Conservation (phyloP, 2,888 invertebrate genomes). For the Drosophila austrosaltans region DNA sequence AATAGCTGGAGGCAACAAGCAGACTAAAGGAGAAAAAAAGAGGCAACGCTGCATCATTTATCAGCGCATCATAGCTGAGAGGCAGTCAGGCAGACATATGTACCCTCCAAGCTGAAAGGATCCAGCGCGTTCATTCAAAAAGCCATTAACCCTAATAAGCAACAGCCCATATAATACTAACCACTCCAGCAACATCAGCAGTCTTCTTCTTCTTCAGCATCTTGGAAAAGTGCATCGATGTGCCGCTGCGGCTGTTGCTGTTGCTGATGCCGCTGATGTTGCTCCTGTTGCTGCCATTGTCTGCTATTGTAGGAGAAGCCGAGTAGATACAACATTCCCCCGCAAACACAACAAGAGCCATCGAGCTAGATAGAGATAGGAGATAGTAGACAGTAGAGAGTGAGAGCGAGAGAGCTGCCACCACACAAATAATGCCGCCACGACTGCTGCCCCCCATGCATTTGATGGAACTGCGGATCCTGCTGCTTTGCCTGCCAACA, state of each 20-base stretch:
- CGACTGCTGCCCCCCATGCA: constrained; percentile 75
- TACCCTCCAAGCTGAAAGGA: constrained; percentile 64
- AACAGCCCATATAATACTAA: constrained; percentile 35
- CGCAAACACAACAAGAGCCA: constrained; percentile 22
- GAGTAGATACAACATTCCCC: constrained; percentile 14
- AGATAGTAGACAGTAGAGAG: constrained; percentile 18
- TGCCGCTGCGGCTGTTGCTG: constrained; percentile 5
- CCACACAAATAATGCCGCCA: constrained; percentile 73
- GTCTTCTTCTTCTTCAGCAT: background rate
- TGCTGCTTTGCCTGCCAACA: constrained; percentile 84
- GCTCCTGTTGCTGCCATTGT: constrained; percentile 8
- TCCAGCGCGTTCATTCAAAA: constrained; percentile 74
- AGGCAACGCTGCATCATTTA: constrained; percentile 66
- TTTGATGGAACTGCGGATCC: constrained; percentile 83
- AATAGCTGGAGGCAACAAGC: constrained; percentile 3
- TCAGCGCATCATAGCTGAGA: constrained; percentile 66
- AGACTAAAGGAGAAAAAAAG: constrained; percentile 27
- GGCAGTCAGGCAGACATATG: constrained; percentile 51
- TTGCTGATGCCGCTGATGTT: constrained; percentile 8
- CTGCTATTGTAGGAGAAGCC: constrained; percentile 12
- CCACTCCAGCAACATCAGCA: constrained; percentile 7
- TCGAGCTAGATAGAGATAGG: constrained; percentile 18
- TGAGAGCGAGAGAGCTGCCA: constrained; percentile 30
- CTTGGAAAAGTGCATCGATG: constrained; percentile 33
- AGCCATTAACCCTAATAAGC: constrained; percentile 76